Evolutionary conservation across 2,797 vertebrate species (phyloP).

Genomic region (Paedocypris micromegethes): DNA sequence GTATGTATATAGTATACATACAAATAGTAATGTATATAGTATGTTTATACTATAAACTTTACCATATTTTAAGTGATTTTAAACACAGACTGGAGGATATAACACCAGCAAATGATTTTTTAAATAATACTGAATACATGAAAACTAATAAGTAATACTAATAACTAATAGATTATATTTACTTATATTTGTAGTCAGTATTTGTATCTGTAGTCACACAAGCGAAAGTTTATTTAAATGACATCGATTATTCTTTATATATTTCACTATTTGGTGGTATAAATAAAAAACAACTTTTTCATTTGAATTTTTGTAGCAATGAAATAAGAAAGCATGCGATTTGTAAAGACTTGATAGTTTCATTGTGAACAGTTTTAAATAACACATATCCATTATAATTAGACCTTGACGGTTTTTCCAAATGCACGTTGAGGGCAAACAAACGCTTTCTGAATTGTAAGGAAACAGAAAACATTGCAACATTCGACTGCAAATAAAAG

Average conservation of each 20-base stretch:
- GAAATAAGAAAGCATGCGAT: slow-evolving; percentile 34
- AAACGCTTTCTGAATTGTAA: slow-evolving; percentile 39
- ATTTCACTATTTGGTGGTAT: slow-evolving; percentile 32
- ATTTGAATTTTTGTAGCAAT: slow-evolving; percentile 27
- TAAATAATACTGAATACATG: no score
- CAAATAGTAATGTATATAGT: no score
- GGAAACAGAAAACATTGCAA: slow-evolving; percentile 70
- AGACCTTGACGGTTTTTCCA: slow-evolving; percentile 19
- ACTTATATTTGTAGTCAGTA: no score
- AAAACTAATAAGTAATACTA: no score
- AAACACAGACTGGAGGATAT: no score
- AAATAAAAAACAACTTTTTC: slow-evolving; percentile 30
- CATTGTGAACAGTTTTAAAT: slow-evolving; percentile 75
- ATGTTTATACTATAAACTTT: no score
- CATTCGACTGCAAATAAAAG: slow-evolving; percentile 81
- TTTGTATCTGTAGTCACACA: not conserved
- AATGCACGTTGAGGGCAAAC: slow-evolving; percentile 15
- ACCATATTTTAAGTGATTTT: no score
- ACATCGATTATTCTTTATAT: slow-evolving; percentile 30
- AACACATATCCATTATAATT: slow-evolving; percentile 47
- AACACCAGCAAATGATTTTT: no score
- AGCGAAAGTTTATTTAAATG: slow-evolving; percentile 1
- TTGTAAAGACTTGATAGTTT: slow-evolving; percentile 33
- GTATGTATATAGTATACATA: no score
- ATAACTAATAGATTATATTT: no score